phyloP scores from a whole-genome alignment of 92 coral and sea anemone genomes.

The Pocillopora grandis region DNA sequence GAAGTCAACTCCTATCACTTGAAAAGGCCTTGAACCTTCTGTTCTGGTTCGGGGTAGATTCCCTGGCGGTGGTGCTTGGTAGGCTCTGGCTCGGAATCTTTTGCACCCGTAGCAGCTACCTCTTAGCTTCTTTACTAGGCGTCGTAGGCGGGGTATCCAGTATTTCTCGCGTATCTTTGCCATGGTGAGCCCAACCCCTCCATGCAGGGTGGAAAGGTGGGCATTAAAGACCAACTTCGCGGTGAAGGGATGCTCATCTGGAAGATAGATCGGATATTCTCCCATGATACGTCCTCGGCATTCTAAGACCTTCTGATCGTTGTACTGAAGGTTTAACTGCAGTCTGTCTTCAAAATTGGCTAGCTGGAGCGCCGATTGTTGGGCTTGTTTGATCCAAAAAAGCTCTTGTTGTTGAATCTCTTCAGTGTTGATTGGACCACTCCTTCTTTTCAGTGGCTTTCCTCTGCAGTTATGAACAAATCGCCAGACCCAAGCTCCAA shows the following conservation, averaged over 20 bases:
- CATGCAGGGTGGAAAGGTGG: constrained; percentile 41
- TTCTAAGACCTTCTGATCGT: constrained; percentile 34
- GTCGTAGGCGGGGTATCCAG: constrained; percentile 50
- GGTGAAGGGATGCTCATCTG: constrained; percentile 39
- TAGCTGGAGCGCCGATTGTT: constrained; percentile 18
- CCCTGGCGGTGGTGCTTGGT: constrained; percentile 40
- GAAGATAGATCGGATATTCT: constrained; percentile 47
- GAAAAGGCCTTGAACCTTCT: constrained; percentile 39
- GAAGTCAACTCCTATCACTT: constrained; percentile 55
- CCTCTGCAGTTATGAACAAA: constrained; percentile 36
- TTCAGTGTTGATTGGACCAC: constrained; percentile 44
- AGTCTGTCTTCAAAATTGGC: constrained; percentile 36
- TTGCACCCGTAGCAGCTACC: constrained; percentile 42
- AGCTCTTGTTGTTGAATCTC: constrained; percentile 32
- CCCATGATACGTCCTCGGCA: constrained; percentile 50
- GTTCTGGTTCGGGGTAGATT: constrained; percentile 45
- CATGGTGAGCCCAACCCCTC: constrained; percentile 50
- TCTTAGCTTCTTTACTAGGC: constrained; percentile 41
- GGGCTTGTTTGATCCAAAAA: constrained; percentile 48
- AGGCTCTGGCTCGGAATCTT: constrained; percentile 29
- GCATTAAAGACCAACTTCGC: constrained; percentile 36
- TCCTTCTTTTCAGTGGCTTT: constrained; percentile 1
- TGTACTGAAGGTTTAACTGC: constrained; percentile 45
- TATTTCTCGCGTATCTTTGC: constrained; percentile 43
- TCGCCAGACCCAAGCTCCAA: constrained; percentile 55